Evolutionary conservation across 2,113 vertebrate genomes (phyloP).

Genomic region (Diphyllodes magnificus): DNA sequence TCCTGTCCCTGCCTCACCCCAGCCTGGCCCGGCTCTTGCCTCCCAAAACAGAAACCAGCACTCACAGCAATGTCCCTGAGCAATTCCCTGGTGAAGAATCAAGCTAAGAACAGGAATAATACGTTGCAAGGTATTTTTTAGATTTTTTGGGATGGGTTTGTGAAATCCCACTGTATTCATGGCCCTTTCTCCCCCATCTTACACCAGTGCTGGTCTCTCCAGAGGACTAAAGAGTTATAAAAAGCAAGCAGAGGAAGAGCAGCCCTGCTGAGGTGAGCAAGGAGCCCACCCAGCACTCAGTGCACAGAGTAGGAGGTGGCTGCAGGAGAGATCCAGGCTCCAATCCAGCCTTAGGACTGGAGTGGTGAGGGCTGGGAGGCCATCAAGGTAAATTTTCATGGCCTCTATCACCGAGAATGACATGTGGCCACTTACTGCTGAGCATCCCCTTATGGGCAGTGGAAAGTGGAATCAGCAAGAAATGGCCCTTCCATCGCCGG

Average conservation of each 20-base stretch:
- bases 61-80: accelerated
- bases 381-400: background rate
- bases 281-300: background rate
- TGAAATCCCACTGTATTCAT: background rate
- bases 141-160: background rate
- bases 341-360: background rate
- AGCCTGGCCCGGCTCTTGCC: background rate
- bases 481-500: background rate
- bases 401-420: background rate
- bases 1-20: conserved; percentile 28
- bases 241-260: background rate
- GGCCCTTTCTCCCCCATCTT: background rate
- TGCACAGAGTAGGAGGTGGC: background rate
- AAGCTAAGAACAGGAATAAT: background rate
- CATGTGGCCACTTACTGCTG: background rate
- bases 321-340: background rate
- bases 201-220: background rate
- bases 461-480: background rate
- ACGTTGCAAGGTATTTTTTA: background rate
- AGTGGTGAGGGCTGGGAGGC: background rate
- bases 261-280: background rate
- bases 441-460: background rate
- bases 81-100: background rate
- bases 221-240: background rate
- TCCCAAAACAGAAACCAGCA: background rate